These are phyloP conservation scores for Aplochiton taeniatus DNA, from an alignment of 2,797 vertebrate genomes.

Conservation along the genomic window DNA sequence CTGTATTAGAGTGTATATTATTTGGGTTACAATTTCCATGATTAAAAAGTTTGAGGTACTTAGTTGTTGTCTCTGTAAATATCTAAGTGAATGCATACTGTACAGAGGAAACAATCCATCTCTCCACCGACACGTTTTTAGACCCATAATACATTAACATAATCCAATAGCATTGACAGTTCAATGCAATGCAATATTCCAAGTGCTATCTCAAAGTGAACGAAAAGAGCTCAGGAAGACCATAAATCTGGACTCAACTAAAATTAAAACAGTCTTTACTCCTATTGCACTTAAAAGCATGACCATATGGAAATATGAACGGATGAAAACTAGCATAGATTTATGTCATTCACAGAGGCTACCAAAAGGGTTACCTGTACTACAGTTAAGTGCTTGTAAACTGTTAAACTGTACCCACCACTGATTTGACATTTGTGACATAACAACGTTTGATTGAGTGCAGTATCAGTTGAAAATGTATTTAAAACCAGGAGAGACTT, in stretches of 20 bases:
- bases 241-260: slow-evolving; percentile 25
- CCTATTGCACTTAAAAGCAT: slow-evolving; percentile 60
- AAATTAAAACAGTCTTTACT: slow-evolving; percentile 29
- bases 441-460: slow-evolving; percentile 32
- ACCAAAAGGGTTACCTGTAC: slow-evolving; percentile 54
- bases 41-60: slow-evolving; percentile 63
- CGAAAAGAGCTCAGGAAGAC: slow-evolving; percentile 49
- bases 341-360: slow-evolving; percentile 46
- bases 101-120: slow-evolving; percentile 37
- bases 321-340: slow-evolving; percentile 37
- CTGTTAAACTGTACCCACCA: slow-evolving; percentile 29
- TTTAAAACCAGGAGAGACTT: slow-evolving; percentile 19
- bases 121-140: slow-evolving; percentile 17
- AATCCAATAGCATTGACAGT: background rate
- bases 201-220: slow-evolving; percentile 37
- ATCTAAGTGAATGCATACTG: slow-evolving; percentile 27
- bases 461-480: slow-evolving; percentile 31
- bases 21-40: slow-evolving; percentile 43
- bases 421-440: slow-evolving; percentile 38
- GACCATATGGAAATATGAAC: background rate
- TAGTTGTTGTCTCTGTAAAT: slow-evolving; percentile 67
- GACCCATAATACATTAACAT: slow-evolving; percentile 8
- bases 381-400: slow-evolving; percentile 62
- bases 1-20: slow-evolving; percentile 14
- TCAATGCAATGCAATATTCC: slow-evolving; percentile 24